A percentile compares a stretch with the other conserved stretches of the same genome.
Evolutionary conservation across 2,113 vertebrate species (phyloP).

Genomic region (Microcebus lehilahytsara): DNA sequence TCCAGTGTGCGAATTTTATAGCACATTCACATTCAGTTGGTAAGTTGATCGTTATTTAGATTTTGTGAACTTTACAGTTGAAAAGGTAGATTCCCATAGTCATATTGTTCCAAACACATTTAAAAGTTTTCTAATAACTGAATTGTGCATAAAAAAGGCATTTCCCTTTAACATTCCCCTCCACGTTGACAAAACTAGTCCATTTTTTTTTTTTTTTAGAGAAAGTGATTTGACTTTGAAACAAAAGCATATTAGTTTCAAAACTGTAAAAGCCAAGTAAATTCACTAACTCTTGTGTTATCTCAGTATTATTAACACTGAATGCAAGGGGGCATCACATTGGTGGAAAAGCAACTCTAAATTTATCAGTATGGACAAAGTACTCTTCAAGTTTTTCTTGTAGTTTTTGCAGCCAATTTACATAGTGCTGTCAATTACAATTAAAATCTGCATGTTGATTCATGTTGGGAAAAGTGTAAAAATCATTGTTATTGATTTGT

Average conservation of each 20-base stretch:
- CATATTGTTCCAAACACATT: neutral
- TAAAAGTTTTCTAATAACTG: neutral
- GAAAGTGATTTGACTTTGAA: neutral
- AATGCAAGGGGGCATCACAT: rapidly evolving
- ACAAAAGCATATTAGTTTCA: neutral
- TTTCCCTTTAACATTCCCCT: neutral
- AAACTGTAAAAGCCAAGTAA: neutral
- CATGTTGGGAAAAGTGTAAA: neutral
- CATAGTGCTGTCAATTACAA: rapidly evolving
- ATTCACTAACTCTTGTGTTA: neutral
- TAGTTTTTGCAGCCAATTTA: neutral
- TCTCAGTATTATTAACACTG: neutral
- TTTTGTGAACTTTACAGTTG: neutral
- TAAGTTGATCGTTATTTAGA: neutral
- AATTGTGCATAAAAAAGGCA: neutral
- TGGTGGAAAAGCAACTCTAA: neutral
- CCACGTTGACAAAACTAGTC: neutral
- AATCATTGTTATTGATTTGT: neutral
- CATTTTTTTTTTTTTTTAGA: neutral
- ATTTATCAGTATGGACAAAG: neutral
- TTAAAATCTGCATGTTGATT: neutral
- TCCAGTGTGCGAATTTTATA: neutral
- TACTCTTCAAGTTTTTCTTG: neutral
- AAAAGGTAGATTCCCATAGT: neutral
- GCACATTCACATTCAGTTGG: neutral